These are phyloP conservation scores for Spisula solida DNA, from an alignment of 2,888 invertebrate species.

Conservation along the genomic window DNA sequence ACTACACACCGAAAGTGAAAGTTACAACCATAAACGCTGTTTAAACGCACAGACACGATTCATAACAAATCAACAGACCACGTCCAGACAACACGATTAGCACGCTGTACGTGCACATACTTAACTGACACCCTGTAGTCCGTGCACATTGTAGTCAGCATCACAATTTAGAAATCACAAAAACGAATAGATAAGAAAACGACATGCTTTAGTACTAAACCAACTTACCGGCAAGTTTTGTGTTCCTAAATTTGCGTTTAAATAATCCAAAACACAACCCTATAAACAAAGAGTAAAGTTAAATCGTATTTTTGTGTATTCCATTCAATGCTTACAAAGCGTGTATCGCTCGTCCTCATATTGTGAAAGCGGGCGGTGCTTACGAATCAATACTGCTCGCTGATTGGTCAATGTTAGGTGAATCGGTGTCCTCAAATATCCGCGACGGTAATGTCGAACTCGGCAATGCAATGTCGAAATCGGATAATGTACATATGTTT, in stretches of 20 bases:
- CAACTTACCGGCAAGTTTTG: background rate
- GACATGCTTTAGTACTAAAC: background rate
- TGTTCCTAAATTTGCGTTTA: background rate
- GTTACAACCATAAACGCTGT: too few species aligned
- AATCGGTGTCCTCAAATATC: slow-evolving; percentile 38
- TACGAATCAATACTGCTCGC: slow-evolving; percentile 33
- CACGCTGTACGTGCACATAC: background rate
- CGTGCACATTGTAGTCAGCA: background rate
- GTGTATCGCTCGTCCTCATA: slow-evolving; percentile 32
- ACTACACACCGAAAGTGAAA: too few species aligned
- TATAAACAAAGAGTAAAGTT: slow-evolving; percentile 16
- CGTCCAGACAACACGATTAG: background rate
- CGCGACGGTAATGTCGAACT: slow-evolving; percentile 14
- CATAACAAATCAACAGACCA: background rate
- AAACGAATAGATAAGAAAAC: background rate
- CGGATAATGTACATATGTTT: background rate
- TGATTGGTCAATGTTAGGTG: slow-evolving; percentile 37
- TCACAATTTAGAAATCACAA: slow-evolving; percentile 1
- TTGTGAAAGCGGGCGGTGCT: slow-evolving; percentile 48
- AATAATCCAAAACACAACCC: slow-evolving; percentile 1
- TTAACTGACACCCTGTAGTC: slow-evolving; percentile 15
- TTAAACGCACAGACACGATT: background rate
- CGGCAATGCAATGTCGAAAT: background rate
- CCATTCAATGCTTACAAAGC: slow-evolving; percentile 36
- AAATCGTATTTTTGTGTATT: slow-evolving; percentile 33